Base-by-base conservation (phyloP, 1,140 invertebrate species). In the Bactericera cockerelli region DNA sequence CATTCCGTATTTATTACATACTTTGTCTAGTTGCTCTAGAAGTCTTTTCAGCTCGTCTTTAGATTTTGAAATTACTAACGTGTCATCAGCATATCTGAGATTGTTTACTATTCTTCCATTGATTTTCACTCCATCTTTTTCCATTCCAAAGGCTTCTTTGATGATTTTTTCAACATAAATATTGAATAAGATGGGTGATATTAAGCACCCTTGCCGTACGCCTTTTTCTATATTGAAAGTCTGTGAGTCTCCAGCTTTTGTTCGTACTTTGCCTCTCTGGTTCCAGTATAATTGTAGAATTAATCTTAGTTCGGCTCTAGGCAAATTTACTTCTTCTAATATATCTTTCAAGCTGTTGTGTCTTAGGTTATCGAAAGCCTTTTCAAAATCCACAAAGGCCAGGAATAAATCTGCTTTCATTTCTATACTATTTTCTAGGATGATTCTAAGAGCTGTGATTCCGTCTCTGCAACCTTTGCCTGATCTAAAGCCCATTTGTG, bases 121-220 rank as follows among this genome's bases (percentile, higher is more conserved):
- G 19, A 64, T 28, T 22, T 19, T 28, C 3, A 62, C 53, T 26
- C 54, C 59, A 33, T 14, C n/a, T 31, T 33, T 38, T 57, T 55
- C 56, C 28, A 55, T 59, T 24, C 57, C 49, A 21, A 64, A 42
- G 25, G 61, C 31, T 33, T 61, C 57, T 59, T 53, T 59, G 1
- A 63, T 58, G 16, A 64, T 56, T 42, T 26, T 14, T 42, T 64
- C 61, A 26, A 36, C 58, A 58, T 70, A 71, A 19, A 69, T 59
- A 57, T 70, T 67, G 56, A 71, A 70, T 14, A 72, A 64, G 8
- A 70, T 60, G 21, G 66, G 67, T 33, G 65, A 67, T 42, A 67
- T 26, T 24, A 67, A 61, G 53, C 68, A 70, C 26, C 68, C 70
- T 56, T 70, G 69, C 13, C 65, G 61, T 6, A 68, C 65, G 21